Evolutionary conservation across 2,797 vertebrate species (phyloP).

Genomic region (Aselliscus stoliczkanus): DNA sequence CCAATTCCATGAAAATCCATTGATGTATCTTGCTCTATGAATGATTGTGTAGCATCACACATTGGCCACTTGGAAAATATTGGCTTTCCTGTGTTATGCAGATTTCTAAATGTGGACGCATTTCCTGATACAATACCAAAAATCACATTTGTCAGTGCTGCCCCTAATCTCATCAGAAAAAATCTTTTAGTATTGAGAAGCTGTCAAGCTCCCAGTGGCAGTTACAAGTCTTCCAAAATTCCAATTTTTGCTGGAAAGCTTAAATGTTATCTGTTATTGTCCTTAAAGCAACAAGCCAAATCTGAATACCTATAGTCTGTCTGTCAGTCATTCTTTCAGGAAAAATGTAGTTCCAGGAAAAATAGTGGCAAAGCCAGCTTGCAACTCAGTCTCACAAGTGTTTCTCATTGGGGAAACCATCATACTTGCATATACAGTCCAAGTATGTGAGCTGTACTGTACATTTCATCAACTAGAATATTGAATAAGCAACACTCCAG

Average conservation of each 20-base stretch:
- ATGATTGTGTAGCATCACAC: not conserved
- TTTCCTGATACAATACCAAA: not conserved
- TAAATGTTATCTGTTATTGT: not conserved
- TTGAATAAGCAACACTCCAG: not conserved
- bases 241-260: not conserved
- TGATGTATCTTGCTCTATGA: not conserved
- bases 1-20: not conserved
- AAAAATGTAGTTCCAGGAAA: not conserved
- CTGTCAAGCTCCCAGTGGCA: not conserved
- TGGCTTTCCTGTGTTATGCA: not conserved
- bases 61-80: not conserved
- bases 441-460: not conserved
- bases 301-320: not conserved
- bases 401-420: not conserved
- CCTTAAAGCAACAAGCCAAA: not conserved
- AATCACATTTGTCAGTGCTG: not conserved
- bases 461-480: not conserved
- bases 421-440: fast-evolving
- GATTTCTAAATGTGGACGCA: not conserved
- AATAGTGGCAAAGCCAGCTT: not conserved
- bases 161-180: not conserved
- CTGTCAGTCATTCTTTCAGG: not conserved
- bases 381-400: fast-evolving
- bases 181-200: not conserved
- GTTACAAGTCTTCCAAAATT: not conserved